Percentiles rank a stretch among this genome's conserved stretches.
Conservation (phyloP, 1,140 invertebrate genomes). For the Hypsibius dujardini region DNA sequence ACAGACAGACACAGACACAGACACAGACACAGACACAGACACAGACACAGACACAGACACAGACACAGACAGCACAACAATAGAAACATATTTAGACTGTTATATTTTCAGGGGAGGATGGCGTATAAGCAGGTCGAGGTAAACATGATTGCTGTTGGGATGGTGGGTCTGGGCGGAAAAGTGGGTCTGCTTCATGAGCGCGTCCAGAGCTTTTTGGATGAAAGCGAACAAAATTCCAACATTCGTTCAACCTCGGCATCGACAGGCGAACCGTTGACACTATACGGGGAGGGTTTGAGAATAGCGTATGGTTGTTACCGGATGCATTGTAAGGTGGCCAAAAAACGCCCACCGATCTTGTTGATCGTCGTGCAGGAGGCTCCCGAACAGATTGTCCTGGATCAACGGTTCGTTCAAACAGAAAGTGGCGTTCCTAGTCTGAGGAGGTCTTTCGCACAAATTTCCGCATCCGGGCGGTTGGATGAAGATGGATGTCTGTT, state of each 20-base stretch:
- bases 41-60: no score
- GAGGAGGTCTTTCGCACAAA: constrained; percentile 24
- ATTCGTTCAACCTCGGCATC: not conserved
- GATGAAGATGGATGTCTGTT: constrained; percentile 22
- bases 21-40: no score
- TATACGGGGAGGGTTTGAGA: not conserved
- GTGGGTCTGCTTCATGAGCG: not conserved
- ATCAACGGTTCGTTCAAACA: constrained; percentile 74
- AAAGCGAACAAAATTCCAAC: no score
- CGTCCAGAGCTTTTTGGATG: not conserved
- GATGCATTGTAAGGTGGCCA: no score
- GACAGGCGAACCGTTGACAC: not conserved
- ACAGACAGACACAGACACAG: no score
- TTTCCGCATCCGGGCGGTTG: constrained; percentile 20
- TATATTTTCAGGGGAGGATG: no score
- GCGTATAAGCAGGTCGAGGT: constrained; percentile 15
- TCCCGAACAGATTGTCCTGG: constrained; percentile 34
- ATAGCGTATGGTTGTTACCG: not conserved
- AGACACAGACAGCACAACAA: no score
- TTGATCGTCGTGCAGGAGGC: not conserved
- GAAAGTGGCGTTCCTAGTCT: constrained; percentile 38
- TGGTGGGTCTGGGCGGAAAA: not conserved
- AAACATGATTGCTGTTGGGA: constrained; percentile 6
- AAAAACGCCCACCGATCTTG: no score
- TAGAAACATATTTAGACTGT: no score